These are phyloP conservation scores for Sturnira hondurensis DNA, from an alignment of 2,113 vertebrate genomes.

Conservation along the genomic window DNA sequence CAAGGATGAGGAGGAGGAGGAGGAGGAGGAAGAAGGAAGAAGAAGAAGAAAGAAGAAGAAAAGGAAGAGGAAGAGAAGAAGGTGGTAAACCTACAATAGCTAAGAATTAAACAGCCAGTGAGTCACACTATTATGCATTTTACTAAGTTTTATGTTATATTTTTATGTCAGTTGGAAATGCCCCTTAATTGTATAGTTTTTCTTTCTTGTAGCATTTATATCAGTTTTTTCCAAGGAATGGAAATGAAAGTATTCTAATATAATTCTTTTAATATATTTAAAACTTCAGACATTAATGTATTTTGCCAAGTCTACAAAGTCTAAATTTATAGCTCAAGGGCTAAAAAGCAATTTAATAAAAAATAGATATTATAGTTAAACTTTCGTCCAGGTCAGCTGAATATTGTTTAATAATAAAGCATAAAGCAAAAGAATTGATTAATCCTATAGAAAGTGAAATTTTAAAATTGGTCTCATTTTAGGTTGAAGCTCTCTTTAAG, in stretches of 20 bases:
- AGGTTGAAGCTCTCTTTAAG: neutral
- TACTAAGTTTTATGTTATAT: neutral
- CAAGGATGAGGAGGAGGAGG: neutral
- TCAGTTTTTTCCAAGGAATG: neutral
- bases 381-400: neutral
- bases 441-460: neutral
- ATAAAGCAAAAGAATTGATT: neutral
- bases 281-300: neutral
- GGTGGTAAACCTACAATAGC: neutral
- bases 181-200: neutral
- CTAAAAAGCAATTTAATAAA: neutral
- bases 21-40: neutral
- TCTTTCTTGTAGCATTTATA: neutral
- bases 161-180: neutral
- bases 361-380: neutral
- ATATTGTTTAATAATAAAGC: neutral
- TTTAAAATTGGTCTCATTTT: neutral
- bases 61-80: neutral
- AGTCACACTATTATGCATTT: neutral
- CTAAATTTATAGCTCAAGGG: neutral
- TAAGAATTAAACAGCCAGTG: neutral
- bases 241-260: neutral
- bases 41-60: neutral
- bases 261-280: neutral
- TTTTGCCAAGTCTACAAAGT: neutral